Conservation (phyloP, 2,113 vertebrate genomes). For the Salvelinus fontinalis region DNA sequence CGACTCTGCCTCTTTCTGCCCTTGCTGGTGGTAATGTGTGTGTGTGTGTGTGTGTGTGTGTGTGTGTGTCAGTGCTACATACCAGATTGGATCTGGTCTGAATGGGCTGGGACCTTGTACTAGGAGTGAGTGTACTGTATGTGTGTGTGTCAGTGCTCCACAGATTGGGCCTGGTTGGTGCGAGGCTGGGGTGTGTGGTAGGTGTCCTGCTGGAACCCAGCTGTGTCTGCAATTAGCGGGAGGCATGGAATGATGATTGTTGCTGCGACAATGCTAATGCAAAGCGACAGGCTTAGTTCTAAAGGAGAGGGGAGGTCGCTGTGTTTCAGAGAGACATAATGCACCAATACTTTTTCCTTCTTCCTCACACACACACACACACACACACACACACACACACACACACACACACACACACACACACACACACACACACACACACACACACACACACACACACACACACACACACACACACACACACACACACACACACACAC, state of each 20-base stretch:
- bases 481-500: neutral
- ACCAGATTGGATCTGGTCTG: neutral
- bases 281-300: constrained; percentile 91
- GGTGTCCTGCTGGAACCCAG: constrained; percentile 94
- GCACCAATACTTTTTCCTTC: constrained; percentile 56
- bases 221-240: constrained; percentile 99
- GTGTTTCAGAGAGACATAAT: constrained; percentile 53
- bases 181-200: constrained; percentile 88
- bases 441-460: neutral
- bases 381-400: neutral
- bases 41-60: constrained; percentile 60
- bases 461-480: neutral
- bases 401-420: neutral
- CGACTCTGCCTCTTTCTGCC: constrained; percentile 99
- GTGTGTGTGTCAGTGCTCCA: constrained; percentile 66
- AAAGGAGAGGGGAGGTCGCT: constrained; percentile 81
- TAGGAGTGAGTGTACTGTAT: constrained; percentile 39
- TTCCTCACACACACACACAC: constrained; percentile 42
- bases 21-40: constrained; percentile 70
- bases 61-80: constrained; percentile 74
- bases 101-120: neutral
- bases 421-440: constrained; percentile 6
- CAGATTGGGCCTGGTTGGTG: constrained; percentile 86
- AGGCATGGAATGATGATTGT: constrained; percentile 99
- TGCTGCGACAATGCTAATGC: constrained; percentile 94